Evolutionary conservation across 2,888 invertebrate genomes (phyloP).

Genomic region (Apocheima hispidaria): DNA sequence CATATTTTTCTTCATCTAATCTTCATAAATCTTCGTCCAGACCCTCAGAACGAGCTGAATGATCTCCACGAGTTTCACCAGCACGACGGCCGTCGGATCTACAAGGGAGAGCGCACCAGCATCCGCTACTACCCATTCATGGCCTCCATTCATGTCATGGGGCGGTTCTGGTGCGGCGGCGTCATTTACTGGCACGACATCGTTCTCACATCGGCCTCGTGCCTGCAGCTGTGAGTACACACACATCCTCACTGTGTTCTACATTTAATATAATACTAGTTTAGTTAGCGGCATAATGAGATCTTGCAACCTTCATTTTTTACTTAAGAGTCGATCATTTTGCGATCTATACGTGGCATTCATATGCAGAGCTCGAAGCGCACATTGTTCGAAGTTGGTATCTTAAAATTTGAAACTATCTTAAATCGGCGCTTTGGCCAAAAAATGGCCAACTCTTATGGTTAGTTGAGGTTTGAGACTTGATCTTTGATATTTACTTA

Average conservation of each 20-base stretch:
- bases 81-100: slow-evolving; percentile 68
- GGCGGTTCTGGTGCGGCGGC: slow-evolving; percentile 79
- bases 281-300: too few species aligned
- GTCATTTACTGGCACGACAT: slow-evolving; percentile 69
- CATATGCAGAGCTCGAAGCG: too few species aligned
- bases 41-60: slow-evolving; percentile 70
- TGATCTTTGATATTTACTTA: too few species aligned
- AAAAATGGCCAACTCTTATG: too few species aligned
- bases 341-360: too few species aligned
- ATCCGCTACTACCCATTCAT: slow-evolving; percentile 75
- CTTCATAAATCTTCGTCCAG: slow-evolving; percentile 48
- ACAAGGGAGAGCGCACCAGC: slow-evolving; percentile 68
- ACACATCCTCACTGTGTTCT: not conserved
- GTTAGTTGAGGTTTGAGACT: too few species aligned
- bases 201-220: slow-evolving; percentile 74
- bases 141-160: slow-evolving; percentile 76
- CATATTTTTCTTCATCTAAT: not conserved
- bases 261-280: too few species aligned
- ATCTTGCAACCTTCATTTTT: too few species aligned
- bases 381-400: too few species aligned
- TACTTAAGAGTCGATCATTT: too few species aligned
- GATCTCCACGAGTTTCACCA: slow-evolving; percentile 64
- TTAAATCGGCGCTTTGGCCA: too few species aligned
- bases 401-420: too few species aligned
- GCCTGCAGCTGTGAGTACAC: slow-evolving; percentile 72